These are phyloP conservation scores for Halichondria panicea DNA, from an alignment of 37 sponge, comb jelly and placozoan species.

Conservation along the genomic window DNA sequence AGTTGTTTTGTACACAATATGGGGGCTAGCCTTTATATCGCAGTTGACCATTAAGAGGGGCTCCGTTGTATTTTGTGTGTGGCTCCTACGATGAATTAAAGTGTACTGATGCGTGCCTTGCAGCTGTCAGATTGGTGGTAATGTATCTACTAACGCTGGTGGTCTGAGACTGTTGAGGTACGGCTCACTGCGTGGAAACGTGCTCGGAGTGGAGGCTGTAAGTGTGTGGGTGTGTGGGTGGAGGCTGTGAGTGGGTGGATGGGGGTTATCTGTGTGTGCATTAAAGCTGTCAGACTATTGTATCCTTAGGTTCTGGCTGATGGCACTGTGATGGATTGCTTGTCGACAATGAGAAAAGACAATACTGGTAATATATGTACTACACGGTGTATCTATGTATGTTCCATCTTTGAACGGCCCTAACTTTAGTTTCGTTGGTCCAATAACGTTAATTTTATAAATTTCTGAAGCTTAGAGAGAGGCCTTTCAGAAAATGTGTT, in stretches of 20 bases:
- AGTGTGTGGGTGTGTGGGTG: background rate
- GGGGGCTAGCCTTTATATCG: too few relatives aligned
- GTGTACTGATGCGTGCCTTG: too few relatives aligned
- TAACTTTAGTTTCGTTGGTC: too few relatives aligned
- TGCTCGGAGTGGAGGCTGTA: slow-evolving; percentile 89
- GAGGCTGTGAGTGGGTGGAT: background rate
- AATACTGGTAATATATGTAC: slow-evolving; percentile 97
- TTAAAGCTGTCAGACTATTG: background rate
- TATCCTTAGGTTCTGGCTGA: slow-evolving; percentile 73
- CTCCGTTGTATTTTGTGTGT: too few relatives aligned
- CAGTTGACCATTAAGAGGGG: too few relatives aligned
- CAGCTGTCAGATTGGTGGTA: slow-evolving; percentile 97
- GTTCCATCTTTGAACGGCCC: too few relatives aligned
- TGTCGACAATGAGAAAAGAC: slow-evolving; percentile 90
- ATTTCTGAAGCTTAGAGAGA: too few relatives aligned
- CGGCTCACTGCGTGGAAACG: slow-evolving; percentile 89
- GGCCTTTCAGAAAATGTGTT: too few relatives aligned
- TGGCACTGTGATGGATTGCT: slow-evolving; percentile 77
- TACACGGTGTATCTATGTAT: too few relatives aligned
- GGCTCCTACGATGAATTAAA: too few relatives aligned
- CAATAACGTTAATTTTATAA: too few relatives aligned
- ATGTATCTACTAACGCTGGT: slow-evolving; percentile 96
- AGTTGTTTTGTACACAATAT: background rate
- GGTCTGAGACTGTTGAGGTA: slow-evolving; percentile 91
- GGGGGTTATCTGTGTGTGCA: background rate